These are phyloP conservation scores for Numenius arquata DNA, from an alignment of 2,113 vertebrate species.

Conservation along the genomic window DNA sequence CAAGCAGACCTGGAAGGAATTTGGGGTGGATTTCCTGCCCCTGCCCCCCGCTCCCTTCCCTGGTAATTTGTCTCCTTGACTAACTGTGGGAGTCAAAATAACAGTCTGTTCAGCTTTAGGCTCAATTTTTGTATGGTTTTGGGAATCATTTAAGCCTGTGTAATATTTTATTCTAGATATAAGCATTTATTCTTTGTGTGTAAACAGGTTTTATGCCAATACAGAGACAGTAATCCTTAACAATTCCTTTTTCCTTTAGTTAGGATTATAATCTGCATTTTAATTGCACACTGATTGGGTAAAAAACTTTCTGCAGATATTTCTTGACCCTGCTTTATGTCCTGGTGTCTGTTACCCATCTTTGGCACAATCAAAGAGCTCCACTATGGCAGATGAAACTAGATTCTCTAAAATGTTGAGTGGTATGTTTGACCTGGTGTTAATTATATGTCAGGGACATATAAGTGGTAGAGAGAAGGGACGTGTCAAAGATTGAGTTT, in stretches of 20 bases:
- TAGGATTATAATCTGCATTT: not conserved
- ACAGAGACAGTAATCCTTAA: not conserved
- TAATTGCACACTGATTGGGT: not conserved
- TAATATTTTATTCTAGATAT: not conserved
- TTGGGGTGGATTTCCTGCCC: not conserved
- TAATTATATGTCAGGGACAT: constrained; percentile 48
- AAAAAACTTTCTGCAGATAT: not conserved
- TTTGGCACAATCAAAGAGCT: not conserved
- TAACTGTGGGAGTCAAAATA: not conserved
- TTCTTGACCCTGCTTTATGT: not conserved
- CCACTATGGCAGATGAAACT: constrained; percentile 28
- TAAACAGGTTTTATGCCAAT: not conserved
- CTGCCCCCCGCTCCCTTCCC: no score
- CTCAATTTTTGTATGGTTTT: not conserved
- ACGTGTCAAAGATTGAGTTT: constrained; percentile 1
- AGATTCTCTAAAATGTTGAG: constrained; percentile 19
- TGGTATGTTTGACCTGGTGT: constrained; percentile 44
- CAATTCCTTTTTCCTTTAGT: not conserved
- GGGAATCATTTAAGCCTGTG: not conserved
- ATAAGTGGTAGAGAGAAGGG: not conserved
- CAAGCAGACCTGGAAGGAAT: not conserved
- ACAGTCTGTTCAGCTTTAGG: not conserved
- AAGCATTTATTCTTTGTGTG: not conserved
- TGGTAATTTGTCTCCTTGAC: not conserved
- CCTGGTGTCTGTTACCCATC: not conserved